phyloP scores from a whole-genome alignment of 2,113 vertebrate species.

The Zosterops pallidus region DNA sequence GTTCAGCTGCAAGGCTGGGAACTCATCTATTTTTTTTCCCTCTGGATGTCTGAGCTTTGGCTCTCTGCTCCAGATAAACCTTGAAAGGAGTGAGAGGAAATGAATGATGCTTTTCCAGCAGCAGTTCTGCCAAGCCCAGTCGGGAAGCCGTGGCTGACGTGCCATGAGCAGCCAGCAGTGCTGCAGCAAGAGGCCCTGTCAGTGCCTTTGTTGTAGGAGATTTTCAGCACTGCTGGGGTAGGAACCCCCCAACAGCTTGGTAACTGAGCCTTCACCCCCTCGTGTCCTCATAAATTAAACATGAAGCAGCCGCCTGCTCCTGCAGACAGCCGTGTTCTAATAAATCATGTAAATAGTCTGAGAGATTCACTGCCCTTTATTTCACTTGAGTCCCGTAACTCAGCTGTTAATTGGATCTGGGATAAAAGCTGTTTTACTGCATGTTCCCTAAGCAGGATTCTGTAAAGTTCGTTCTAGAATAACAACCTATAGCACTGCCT shows the following conservation, averaged over 20 bases:
- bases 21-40: neutral
- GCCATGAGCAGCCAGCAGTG: neutral
- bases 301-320: constrained; percentile 73
- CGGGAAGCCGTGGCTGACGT: accelerated
- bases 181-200: neutral
- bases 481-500: neutral
- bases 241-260: constrained; percentile 79
- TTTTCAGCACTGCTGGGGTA: constrained; percentile 66
- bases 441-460: constrained; percentile 7
- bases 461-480: neutral
- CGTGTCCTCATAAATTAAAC: constrained; percentile 85
- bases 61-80: neutral
- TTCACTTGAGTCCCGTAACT: constrained; percentile 55
- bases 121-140: neutral
- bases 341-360: constrained; percentile 87
- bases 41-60: neutral
- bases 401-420: constrained; percentile 74
- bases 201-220: neutral
- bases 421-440: constrained; percentile 48
- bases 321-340: constrained; percentile 68
- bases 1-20: neutral
- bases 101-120: neutral
- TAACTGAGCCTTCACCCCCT: constrained; percentile 77
- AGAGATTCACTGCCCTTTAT: constrained; percentile 75
- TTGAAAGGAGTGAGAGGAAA: neutral